These are phyloP conservation scores for Campylorhamphus procurvoides DNA, from an alignment of 2,113 vertebrate species.

Conservation along the genomic window DNA sequence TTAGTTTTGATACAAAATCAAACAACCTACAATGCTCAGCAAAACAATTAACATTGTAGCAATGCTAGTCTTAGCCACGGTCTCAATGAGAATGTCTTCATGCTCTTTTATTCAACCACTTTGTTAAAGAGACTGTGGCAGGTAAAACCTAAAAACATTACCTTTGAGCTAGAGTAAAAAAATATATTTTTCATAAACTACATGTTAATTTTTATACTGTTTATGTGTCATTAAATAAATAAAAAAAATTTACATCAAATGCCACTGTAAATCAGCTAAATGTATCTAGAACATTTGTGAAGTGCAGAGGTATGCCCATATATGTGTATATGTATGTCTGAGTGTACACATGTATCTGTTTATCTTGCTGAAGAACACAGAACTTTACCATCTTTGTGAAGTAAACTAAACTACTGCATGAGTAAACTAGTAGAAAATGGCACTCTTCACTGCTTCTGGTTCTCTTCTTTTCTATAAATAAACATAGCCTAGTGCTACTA, in stretches of 20 bases:
- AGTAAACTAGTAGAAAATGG: background rate
- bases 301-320: background rate
- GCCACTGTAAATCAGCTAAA: background rate
- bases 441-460: background rate
- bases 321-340: background rate
- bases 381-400: background rate
- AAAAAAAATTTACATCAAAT: background rate
- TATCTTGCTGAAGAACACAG: background rate
- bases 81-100: background rate
- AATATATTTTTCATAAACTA: background rate
- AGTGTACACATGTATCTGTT: background rate
- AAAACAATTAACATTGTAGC: background rate
- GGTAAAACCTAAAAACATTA: background rate
- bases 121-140: background rate
- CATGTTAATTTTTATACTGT: background rate
- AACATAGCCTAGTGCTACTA: background rate
- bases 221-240: background rate
- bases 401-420: background rate
- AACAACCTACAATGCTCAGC: background rate
- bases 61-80: background rate
- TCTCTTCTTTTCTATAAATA: background rate
- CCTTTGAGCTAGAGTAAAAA: background rate
- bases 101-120: background rate
- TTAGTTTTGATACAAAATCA: constrained; percentile 3
- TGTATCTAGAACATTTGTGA: background rate